Conservation (phyloP, 2,888 invertebrate genomes). For the Yponomeuta malinellus region DNA sequence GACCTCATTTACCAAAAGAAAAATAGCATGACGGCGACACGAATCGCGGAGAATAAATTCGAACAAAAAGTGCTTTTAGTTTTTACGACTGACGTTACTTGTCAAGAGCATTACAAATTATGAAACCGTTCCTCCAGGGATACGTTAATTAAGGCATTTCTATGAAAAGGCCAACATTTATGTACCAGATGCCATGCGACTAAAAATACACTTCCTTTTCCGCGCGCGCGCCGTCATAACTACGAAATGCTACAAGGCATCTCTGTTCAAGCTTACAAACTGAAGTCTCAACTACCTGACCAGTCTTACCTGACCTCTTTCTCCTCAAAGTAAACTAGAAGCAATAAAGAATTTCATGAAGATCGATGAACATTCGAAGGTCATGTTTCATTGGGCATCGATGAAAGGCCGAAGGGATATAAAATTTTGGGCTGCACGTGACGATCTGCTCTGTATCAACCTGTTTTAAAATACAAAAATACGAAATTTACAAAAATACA, state of each 20-base stretch:
- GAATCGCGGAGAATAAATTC: conserved; percentile 4
- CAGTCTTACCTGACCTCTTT: conserved; percentile 37
- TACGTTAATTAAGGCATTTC: conserved; percentile 68
- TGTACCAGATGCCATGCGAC: conserved; percentile 62
- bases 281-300: conserved; percentile 46
- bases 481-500: too few species aligned
- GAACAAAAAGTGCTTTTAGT: conserved; percentile 9
- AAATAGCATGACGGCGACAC: not conserved
- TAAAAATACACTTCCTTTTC: conserved; percentile 74
- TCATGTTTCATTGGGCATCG: conserved; percentile 46
- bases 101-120: conserved; percentile 36
- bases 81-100: conserved; percentile 11
- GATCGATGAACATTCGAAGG: conserved; percentile 40
- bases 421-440: conserved; percentile 60
- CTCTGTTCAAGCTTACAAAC: conserved; percentile 57
- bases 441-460: conserved; percentile 70
- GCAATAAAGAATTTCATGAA: conserved; percentile 27
- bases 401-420: conserved; percentile 65
- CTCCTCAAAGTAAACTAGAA: conserved; percentile 3
- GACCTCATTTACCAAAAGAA: conserved; percentile 4
- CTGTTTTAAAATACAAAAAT: conserved; percentile 45
- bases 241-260: conserved; percentile 64
- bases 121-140: conserved; percentile 54
- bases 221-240: conserved; percentile 57
- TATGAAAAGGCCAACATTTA: conserved; percentile 53